phyloP scores from a whole-genome alignment of 2,113 vertebrate species.

The Tetrao urogallus region DNA sequence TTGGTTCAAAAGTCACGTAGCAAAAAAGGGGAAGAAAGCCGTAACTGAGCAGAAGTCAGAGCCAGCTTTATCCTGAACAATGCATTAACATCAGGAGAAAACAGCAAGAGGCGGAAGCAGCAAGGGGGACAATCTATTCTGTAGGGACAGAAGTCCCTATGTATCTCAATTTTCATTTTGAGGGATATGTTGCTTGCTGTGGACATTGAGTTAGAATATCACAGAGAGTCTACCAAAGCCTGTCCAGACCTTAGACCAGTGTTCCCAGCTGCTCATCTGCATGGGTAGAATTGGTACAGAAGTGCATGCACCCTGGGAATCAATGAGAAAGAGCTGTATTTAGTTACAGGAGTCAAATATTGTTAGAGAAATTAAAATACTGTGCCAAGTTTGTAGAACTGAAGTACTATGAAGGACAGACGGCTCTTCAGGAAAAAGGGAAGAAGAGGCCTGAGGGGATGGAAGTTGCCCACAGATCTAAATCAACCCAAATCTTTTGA shows the following conservation, averaged over 20 bases:
- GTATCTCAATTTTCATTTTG: not conserved
- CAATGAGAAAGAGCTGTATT: fast-evolving
- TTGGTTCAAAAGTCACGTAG: not conserved
- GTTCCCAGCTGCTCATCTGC: not conserved
- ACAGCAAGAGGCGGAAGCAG: not conserved
- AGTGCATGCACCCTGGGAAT: not conserved
- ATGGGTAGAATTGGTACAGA: not conserved
- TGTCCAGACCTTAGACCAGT: not conserved
- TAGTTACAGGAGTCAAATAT: not conserved
- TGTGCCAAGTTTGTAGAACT: not conserved
- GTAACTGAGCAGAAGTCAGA: not conserved
- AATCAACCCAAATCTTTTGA: not conserved
- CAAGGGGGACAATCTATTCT: not conserved
- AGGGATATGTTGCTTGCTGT: not conserved
- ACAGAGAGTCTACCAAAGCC: not conserved
- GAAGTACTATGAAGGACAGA: not conserved
- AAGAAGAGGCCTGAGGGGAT: not conserved
- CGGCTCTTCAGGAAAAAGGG: not conserved
- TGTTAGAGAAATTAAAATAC: not conserved
- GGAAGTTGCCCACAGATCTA: not conserved
- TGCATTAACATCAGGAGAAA: not conserved
- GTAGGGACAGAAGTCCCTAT: not conserved
- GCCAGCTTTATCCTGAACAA: not conserved
- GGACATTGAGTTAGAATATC: not conserved
- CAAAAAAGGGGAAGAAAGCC: not conserved